phyloP scores from a whole-genome alignment of 2,888 invertebrate genomes.

The Apotomis capreana region DNA sequence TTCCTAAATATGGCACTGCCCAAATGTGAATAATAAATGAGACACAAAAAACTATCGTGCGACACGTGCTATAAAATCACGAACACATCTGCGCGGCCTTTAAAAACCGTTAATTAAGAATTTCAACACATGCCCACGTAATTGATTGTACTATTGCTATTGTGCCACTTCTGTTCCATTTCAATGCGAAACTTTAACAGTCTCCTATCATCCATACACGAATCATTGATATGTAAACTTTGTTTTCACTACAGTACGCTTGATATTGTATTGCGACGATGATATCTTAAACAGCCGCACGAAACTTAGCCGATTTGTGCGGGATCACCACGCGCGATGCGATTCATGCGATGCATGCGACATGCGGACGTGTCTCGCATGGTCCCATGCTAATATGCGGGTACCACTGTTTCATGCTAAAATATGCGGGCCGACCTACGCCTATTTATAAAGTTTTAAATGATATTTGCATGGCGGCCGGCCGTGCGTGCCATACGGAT shows the following conservation, averaged over 20 bases:
- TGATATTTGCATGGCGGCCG: constrained; percentile 52
- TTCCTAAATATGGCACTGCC: background rate
- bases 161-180: constrained; percentile 35
- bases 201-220: background rate
- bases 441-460: constrained; percentile 58
- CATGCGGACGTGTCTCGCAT: constrained; percentile 35
- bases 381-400: constrained; percentile 30
- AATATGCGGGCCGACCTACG: constrained; percentile 32
- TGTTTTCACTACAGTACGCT: background rate
- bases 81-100: constrained; percentile 20
- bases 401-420: constrained; percentile 24
- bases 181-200: background rate
- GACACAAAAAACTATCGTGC: background rate
- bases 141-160: constrained; percentile 30
- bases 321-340: constrained; percentile 10
- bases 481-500: constrained; percentile 49
- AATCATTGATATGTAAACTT: constrained; percentile 1
- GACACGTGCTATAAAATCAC: constrained; percentile 20
- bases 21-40: background rate
- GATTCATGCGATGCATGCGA: constrained; percentile 10
- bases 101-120: constrained; percentile 39
- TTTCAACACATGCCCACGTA: constrained; percentile 37
- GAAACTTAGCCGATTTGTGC: constrained; percentile 10
- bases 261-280: background rate
- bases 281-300: background rate